These are phyloP conservation scores for Leptura quadrifasciata DNA, from an alignment of 2,888 invertebrate genomes.

Conservation along the genomic window DNA sequence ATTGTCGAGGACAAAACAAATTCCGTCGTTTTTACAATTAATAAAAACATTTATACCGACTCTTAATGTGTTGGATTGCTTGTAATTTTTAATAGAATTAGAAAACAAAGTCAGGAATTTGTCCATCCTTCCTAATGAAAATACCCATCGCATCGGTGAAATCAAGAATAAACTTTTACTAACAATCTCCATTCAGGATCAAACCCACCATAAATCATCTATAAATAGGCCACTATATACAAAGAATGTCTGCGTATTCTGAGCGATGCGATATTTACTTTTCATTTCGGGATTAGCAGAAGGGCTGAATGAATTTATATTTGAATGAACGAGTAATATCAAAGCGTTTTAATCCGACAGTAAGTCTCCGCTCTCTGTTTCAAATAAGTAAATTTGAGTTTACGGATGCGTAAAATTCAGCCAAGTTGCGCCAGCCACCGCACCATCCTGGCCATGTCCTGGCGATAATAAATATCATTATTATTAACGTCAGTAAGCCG, in stretches of 20 bases:
- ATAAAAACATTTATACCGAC: no score
- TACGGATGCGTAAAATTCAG: slow-evolving; percentile 19
- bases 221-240: slow-evolving; percentile 16
- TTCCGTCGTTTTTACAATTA: no score
- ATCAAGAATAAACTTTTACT: neutral
- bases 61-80: no score
- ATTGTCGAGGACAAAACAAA: no score
- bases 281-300: slow-evolving; percentile 3
- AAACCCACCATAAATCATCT: slow-evolving; percentile 11
- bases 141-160: neutral
- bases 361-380: slow-evolving; percentile 9
- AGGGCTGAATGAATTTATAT: slow-evolving; percentile 26
- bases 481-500: slow-evolving; percentile 14
- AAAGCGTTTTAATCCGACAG: slow-evolving; percentile 27
- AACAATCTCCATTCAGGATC: neutral
- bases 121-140: no score
- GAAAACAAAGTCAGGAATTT: no score
- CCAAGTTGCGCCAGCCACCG: neutral
- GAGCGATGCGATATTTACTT: neutral
- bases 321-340: slow-evolving; percentile 35
- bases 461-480: slow-evolving; percentile 18
- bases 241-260: slow-evolving; percentile 15
- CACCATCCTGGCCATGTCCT: no score
- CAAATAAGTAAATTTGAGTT: slow-evolving; percentile 28
- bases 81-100: no score